Evolutionary conservation across 2,888 invertebrate genomes (phyloP), one percentile per base, ranked within the genome.

Genomic region (Sinelater perroti): DNA sequence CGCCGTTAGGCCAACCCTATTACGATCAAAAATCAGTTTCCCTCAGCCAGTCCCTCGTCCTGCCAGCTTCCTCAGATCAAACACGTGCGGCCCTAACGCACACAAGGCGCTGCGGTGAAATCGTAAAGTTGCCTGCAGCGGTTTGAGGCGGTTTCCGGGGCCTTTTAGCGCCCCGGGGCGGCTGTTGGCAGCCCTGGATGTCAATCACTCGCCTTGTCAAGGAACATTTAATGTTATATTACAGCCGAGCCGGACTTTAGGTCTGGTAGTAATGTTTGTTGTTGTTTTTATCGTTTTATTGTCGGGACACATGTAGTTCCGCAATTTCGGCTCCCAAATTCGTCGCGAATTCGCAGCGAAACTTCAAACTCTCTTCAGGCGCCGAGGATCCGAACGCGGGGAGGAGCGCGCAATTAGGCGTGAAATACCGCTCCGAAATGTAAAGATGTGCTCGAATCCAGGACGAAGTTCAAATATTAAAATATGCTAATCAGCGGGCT

Each of bases 231-330:
- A 60, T 49, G 56, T 53, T 60, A 60, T 62, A 60, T 62, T 60
- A 56, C 56, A 55, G 51, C 56, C 53, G 47, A 56, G 55, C 56
- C 38, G 56, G 59, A 60, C 62, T 62, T 56, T 50, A 51, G 59
- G 60, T 53, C 54, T 67, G 64, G 65, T 64, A 65, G 61, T 65
- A 64, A 65, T 67, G 66, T 60, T 60, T 64, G 62, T 66, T 66
- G 64, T 65, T 67, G 63, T 65, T 66, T 62, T 65, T 62, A 63
- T 63, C 62, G 65, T 65, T 65, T 65, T 65, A 65, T 65, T 65
- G 62, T 44, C 21, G 38, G 50, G 47, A 64, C 66, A 65, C 54
- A 56, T 65, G 66, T 61, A 50, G 35, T 50, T 36, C 28, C 26
- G 21, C 36, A 44, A 50, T 49, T 51, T 51, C 17, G 14, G 11